Evolutionary conservation across 2,113 vertebrate genomes (phyloP), one percentile per base, ranked within the genome.

Genomic region (Noctilio leporinus): DNA sequence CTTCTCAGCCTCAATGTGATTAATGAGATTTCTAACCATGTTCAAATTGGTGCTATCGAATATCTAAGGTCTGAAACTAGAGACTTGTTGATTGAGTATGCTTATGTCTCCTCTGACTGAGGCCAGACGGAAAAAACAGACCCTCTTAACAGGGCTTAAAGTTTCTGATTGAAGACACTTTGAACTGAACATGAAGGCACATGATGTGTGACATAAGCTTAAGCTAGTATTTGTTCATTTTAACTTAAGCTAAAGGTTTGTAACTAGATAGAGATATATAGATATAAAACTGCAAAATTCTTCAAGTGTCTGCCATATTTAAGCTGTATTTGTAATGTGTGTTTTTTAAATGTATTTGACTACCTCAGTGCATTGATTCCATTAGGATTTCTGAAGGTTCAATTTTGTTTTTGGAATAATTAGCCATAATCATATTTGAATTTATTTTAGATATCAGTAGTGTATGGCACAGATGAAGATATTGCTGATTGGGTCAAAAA

Each of bases 1-100:
- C 72, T 85, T 87, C 69, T 86, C 45, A 78, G 83, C 85, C 55
- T 95, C 55, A 40, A 0, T 89, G 69, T 94, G 89, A 86, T 80
- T 96, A 89, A 94, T 94, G 83, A 94, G 59, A 89, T 96, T 96
- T 93, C 78, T 91, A 84, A 80, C 20, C 90, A 89, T 78, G 86
- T 78, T 93, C 65, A 93, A 89, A 80, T 93, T 75, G 75, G 28
- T 93, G 49, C 82, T 73, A 11, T 53, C 0, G 9, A 91, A 64
- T 86, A 51, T 91, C 75, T 89, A 75, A 26, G n/a, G 43, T 86
- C 87, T 76, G 76, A 75, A 96, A 70, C 33, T 38, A 81, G 86
- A n/a, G 26, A 57, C 30, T 76, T 88, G 75, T 87, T 84, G 83
- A 87, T 77, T 90, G 86, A 95, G 47, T 89, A 57, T 57, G 40